Conservation (phyloP, 2,113 vertebrate species). For the Neomonachus schauinslandi region DNA sequence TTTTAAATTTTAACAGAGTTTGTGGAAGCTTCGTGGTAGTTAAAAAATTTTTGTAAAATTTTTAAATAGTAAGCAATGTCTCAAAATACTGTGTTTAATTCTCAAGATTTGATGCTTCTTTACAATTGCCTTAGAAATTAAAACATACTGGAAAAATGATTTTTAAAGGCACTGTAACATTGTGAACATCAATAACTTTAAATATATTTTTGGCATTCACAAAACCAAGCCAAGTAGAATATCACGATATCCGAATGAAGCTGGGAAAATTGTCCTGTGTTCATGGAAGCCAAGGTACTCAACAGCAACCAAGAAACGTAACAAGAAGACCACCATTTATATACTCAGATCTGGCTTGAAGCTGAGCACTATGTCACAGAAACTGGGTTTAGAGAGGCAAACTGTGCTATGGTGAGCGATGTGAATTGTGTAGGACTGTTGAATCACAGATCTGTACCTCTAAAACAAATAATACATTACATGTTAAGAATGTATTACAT, state of each 20-base stretch:
- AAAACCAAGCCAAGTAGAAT: not conserved
- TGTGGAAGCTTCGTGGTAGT: not conserved
- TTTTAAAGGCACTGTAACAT: not conserved
- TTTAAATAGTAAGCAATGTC: not conserved
- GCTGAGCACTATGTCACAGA: accelerated
- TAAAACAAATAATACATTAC: too few species aligned
- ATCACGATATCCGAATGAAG: not conserved
- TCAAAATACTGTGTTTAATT: not conserved
- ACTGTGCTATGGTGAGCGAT: too few species aligned
- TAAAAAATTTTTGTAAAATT: not conserved
- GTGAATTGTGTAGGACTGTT: too few species aligned
- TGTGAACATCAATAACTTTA: not conserved
- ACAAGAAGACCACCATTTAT: not conserved
- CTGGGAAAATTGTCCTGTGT: not conserved
- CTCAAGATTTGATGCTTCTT: not conserved
- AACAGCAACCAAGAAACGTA: accelerated
- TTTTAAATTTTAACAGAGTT: not conserved
- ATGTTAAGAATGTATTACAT: too few species aligned
- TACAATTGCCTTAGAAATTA: not conserved
- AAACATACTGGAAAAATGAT: not conserved
- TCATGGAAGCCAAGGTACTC: not conserved
- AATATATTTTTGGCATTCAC: not conserved
- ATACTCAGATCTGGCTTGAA: not conserved
- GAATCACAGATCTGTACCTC: too few species aligned
- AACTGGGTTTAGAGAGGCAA: not conserved